phyloP scores from a whole-genome alignment of 2,888 invertebrate species.

The Noctua pronuba region DNA sequence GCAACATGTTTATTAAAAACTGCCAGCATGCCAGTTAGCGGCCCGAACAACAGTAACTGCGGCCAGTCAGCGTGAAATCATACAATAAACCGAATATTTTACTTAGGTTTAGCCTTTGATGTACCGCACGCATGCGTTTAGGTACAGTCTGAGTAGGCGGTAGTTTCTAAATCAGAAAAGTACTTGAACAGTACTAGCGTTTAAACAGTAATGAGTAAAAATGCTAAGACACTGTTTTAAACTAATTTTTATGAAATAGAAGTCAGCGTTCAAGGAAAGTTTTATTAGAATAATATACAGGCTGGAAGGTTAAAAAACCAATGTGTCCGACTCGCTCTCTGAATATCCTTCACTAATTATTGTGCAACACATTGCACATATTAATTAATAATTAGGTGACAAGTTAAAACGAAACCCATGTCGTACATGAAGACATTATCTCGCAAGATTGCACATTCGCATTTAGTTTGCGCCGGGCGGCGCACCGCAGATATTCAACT shows the following conservation, averaged over 20 bases:
- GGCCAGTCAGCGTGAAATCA: constrained; percentile 21
- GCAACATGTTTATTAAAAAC: constrained; percentile 24
- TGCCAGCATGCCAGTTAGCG: constrained; percentile 3
- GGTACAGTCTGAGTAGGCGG: not conserved
- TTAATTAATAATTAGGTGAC: constrained; percentile 50
- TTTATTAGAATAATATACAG: no score
- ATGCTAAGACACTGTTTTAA: not conserved
- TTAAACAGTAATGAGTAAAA: not conserved
- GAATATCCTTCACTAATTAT: not conserved
- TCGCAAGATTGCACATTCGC: constrained; percentile 62
- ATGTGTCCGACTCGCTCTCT: not conserved
- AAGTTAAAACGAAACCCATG: constrained; percentile 62
- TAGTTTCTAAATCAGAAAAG: not conserved
- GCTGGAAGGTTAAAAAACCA: no score
- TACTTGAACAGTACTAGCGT: not conserved
- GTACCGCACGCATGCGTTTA: not conserved
- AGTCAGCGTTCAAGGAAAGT: not conserved
- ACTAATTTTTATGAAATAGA: not conserved
- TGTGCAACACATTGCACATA: constrained; percentile 13
- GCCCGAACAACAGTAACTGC: not conserved
- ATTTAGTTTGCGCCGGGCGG: constrained; percentile 55
- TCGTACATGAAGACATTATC: constrained; percentile 59
- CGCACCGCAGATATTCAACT: constrained; percentile 54
- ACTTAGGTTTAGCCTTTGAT: constrained; percentile 28
- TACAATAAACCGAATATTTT: constrained; percentile 41